Base-by-base conservation (phyloP, 1,140 invertebrate species). In the Eurosta solidaginis region DNA sequence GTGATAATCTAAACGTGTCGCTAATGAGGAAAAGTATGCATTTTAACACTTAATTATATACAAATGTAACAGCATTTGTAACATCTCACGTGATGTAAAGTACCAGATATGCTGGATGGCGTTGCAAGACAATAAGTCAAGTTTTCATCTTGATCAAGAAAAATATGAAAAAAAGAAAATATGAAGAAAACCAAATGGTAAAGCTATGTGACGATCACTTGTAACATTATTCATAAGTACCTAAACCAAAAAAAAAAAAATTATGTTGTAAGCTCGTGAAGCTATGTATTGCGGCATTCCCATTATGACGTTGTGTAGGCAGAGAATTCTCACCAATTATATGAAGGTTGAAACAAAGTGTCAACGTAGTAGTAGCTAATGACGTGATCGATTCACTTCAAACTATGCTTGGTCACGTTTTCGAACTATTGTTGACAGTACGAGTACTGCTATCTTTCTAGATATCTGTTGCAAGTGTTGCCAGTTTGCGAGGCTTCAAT, bases 21-120 rank as follows among this genome's bases (percentile, higher is more conserved):
- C n/a, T 68, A 68, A 68, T 68, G 59, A 42, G 33, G 33, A 42
- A 68, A 68, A 68, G 33, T 36, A 68, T 14, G 33, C 33, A 20
- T 40, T 40, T 68, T 68, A 68, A 68, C 59, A 68, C 59, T 40
- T 68, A 68, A 68, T 68, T 68, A 68, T 20, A 20, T 40, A 40
- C 17, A 9, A 68, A 40, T 22, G 17, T 27, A 9, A 33, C 2
- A 36, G 22, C 59, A 68, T 68, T 68, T 68, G 33, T 68, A 29
- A 68, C 36, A 36, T 29, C 59, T n/a, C 40, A n/a, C n/a, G n/a
- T n/a, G n/a, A n/a, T n/a, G n/a, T n/a, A n/a, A n/a, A 40, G 33
- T 40, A 47, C n/a, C n/a, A 17, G 45, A 47, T 12, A 47, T 47
- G 14, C 45, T 47, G 45, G 45, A 9, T 47, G 4, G 3, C 7